Conservation (phyloP, 2,113 vertebrate species). For the Semicossyphus pulcher region DNA sequence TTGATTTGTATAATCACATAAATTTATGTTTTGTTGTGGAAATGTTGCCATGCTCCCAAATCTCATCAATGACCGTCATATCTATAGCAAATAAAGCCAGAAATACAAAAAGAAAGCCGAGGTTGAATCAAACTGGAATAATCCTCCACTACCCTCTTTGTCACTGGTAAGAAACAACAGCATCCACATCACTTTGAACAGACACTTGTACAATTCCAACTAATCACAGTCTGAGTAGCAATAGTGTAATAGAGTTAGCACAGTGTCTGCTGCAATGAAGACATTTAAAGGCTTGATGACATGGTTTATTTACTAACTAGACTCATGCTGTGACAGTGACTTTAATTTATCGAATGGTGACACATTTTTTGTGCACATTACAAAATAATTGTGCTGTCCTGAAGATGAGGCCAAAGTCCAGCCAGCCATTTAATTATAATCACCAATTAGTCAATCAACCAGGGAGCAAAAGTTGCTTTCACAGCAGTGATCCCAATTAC, state of each 20-base stretch:
- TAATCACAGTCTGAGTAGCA: background rate
- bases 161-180: background rate
- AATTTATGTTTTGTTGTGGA: background rate
- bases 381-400: conserved; percentile 5
- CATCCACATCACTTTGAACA: no score
- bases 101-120: no score
- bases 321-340: background rate
- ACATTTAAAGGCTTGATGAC: background rate
- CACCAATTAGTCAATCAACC: conserved; percentile 68
- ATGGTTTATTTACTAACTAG: background rate
- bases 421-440: conserved; percentile 72
- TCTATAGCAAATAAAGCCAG: no score
- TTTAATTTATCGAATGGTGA: background rate
- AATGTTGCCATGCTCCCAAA: background rate
- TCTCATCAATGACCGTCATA: no score
- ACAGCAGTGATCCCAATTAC: conserved; percentile 48
- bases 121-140: no score
- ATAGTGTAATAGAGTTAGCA: background rate
- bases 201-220: no score
- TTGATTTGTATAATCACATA: no score
- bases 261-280: background rate
- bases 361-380: background rate
- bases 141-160: background rate
- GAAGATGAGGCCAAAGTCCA: conserved; percentile 35
- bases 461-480: conserved; percentile 38